phyloP scores from a whole-genome alignment of 2,113 vertebrate genomes.

The Bufo bufo region DNA sequence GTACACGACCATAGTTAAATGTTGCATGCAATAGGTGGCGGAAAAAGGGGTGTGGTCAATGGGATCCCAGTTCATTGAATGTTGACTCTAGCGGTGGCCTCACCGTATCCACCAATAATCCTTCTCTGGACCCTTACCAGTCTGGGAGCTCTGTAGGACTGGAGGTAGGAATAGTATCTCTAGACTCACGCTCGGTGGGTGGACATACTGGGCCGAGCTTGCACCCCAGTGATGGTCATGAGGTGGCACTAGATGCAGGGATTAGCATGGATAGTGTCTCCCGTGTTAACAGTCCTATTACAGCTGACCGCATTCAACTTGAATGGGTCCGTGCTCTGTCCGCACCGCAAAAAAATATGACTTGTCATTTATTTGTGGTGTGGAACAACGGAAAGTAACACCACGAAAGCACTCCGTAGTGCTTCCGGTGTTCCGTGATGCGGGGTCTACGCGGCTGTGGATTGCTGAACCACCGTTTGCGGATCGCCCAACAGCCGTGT shows the following conservation, averaged over 20 bases:
- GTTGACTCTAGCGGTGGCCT: conserved; percentile 84
- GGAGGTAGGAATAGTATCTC: conserved; percentile 87
- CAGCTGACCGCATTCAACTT: conserved; percentile 79
- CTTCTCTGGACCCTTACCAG: conserved; percentile 89
- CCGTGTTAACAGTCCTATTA: conserved; percentile 92
- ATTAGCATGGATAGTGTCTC: conserved; percentile 87
- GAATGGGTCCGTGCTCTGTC: no score
- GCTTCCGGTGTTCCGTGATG: no score
- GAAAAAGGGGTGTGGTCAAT: no score
- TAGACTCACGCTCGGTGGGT: conserved; percentile 88
- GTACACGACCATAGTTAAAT: no score
- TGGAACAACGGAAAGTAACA: no score
- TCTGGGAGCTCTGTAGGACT: conserved; percentile 83
- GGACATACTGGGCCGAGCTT: conserved; percentile 81
- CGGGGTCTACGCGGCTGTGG: no score
- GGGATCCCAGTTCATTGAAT: conserved; percentile 88
- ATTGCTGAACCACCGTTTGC: no score
- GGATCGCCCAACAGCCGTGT: no score
- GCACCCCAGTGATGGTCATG: conserved; percentile 84
- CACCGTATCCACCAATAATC: conserved; percentile 83
- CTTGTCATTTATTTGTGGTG: no score
- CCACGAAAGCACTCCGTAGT: no score
- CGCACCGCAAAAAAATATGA: no score
- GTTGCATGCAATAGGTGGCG: no score
- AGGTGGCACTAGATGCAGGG: conserved; percentile 84